A percentile compares a stretch with the other conserved stretches of the same genome.
Conservation (phyloP, 2,888 invertebrate species). For the Caradrina kadenii region DNA sequence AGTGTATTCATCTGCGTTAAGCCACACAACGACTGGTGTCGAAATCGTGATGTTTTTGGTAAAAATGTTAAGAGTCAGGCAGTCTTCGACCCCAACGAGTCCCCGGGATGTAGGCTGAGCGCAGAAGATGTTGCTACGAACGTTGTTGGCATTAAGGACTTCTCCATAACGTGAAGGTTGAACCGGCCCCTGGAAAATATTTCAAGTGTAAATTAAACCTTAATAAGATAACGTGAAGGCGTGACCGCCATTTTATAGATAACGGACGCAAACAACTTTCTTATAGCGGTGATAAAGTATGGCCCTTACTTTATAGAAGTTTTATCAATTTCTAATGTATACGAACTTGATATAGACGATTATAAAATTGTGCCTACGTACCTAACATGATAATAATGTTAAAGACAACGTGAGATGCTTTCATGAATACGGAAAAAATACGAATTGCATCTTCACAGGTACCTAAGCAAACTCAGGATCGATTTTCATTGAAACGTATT, state of each 20-base stretch:
- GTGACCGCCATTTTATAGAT: slow-evolving; percentile 38
- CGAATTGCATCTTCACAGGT: too few relatives aligned
- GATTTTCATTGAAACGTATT: not conserved
- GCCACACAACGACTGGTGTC: slow-evolving; percentile 84
- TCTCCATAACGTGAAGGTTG: slow-evolving; percentile 61
- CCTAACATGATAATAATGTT: not conserved
- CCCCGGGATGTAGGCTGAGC: slow-evolving; percentile 80
- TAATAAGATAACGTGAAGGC: slow-evolving; percentile 38
- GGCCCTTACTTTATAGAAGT: slow-evolving; percentile 3
- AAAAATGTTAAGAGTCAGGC: slow-evolving; percentile 79
- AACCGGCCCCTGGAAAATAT: slow-evolving; percentile 68
- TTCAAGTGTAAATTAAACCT: slow-evolving; percentile 37
- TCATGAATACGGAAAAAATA: too few relatives aligned
- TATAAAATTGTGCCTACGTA: not conserved
- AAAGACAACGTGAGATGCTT: not conserved
- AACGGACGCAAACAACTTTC: slow-evolving; percentile 48
- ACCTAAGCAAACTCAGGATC: too few relatives aligned
- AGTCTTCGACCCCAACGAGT: slow-evolving; percentile 82
- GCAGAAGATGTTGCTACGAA: slow-evolving; percentile 70
- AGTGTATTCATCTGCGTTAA: slow-evolving; percentile 81
- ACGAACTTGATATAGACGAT: not conserved
- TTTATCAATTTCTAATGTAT: slow-evolving; percentile 30
- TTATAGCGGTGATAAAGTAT: slow-evolving; percentile 50
- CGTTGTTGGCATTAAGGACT: slow-evolving; percentile 70
- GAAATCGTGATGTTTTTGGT: slow-evolving; percentile 74